phyloP scores from a whole-genome alignment of 2,113 vertebrate genomes.

The Procapra przewalskii region DNA sequence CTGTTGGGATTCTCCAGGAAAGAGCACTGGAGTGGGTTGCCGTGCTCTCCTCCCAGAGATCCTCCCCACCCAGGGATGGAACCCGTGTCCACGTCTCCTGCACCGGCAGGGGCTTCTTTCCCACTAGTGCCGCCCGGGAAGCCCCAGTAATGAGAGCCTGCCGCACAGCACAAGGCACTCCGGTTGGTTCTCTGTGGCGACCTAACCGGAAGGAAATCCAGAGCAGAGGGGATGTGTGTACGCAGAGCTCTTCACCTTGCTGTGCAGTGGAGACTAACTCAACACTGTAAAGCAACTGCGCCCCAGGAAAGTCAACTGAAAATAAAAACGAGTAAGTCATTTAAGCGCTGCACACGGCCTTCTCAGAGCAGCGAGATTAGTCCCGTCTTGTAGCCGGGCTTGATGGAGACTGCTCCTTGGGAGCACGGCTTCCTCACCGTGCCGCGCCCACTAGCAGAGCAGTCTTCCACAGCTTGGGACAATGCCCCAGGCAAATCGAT shows the following conservation, averaged over 20 bases:
- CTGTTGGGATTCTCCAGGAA: neutral
- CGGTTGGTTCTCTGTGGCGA: fast-evolving
- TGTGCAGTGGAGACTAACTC: neutral
- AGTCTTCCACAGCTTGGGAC: neutral
- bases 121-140: neutral
- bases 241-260: fast-evolving
- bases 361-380: no score
- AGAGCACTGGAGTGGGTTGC: neutral
- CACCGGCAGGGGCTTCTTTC: neutral
- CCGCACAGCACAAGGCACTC: neutral
- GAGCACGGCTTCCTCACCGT: neutral
- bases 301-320: neutral
- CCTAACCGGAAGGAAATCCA: neutral
- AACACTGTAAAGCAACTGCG: neutral
- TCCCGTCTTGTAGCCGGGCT: fast-evolving
- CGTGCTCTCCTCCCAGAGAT: neutral
- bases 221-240: fast-evolving
- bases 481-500: neutral
- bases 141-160: neutral
- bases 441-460: neutral
- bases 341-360: neutral
- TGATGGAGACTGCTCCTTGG: neutral
- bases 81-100: fast-evolving
- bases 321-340: neutral
- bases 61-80: neutral